Percentiles rank a stretch among this genome's conserved stretches.
Evolutionary conservation across 2,888 invertebrate genomes (phyloP).

Genomic region (Bellardia pandia): DNA sequence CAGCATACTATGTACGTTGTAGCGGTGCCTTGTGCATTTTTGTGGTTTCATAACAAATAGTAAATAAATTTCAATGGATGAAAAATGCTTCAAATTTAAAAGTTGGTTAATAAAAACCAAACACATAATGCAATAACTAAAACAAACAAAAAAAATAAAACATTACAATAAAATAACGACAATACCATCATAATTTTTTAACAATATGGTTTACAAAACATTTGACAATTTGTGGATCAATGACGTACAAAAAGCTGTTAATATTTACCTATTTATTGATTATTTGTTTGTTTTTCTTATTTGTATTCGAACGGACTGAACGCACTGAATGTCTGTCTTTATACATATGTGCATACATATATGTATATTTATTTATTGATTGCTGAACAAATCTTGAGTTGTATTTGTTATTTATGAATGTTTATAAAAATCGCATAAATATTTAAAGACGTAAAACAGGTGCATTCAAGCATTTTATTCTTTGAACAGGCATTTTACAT

Average conservation of each 20-base stretch:
- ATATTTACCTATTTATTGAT: conserved; percentile 58
- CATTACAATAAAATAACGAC: background rate
- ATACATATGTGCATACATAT: no score
- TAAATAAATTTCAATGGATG: conserved; percentile 16
- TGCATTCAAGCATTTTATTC: conserved; percentile 42
- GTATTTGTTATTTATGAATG: conserved; percentile 14
- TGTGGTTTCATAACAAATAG: conserved; percentile 44
- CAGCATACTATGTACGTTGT: background rate
- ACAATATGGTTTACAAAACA: conserved; percentile 41
- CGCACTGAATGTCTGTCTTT: background rate
- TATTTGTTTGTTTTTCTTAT: conserved; percentile 1
- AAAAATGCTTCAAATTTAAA: background rate
- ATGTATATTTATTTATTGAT: conserved; percentile 27
- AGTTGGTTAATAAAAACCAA: background rate
- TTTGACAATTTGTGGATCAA: conserved; percentile 44
- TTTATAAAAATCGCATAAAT: conserved; percentile 49
- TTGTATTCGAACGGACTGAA: no score
- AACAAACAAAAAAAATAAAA: background rate
- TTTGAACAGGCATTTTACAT: conserved; percentile 3
- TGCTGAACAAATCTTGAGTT: conserved; percentile 5
- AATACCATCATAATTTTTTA: background rate
- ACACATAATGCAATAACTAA: background rate
- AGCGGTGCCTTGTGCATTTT: conserved; percentile 37
- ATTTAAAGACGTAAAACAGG: conserved; percentile 48
- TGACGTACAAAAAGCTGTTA: conserved; percentile 7